Percentiles rank a stretch among this genome's conserved stretches.
phyloP scores from a whole-genome alignment of 2,888 invertebrate genomes.

The Andrena marginata region DNA sequence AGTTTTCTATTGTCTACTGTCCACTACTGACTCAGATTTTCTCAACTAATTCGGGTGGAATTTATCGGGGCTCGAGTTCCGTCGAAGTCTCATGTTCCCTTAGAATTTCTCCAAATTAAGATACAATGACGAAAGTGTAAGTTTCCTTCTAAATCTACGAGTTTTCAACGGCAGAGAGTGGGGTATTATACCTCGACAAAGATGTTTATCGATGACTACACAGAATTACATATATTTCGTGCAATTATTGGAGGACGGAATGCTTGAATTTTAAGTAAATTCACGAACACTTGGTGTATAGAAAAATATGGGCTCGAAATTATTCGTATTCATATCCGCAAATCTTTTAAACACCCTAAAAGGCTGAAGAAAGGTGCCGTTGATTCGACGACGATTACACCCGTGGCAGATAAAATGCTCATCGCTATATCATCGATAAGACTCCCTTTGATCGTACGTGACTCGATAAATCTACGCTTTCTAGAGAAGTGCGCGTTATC shows the following conservation, averaged over 20 bases:
- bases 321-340: not conserved
- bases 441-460: slow-evolving; percentile 46
- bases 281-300: not conserved
- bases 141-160: too few species aligned
- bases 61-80: not conserved
- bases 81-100: not conserved
- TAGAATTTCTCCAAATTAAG: too few species aligned
- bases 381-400: not conserved
- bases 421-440: not conserved
- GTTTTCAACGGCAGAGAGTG: too few species aligned
- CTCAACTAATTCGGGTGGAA: not conserved
- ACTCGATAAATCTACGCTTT: not conserved
- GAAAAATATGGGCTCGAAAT: not conserved
- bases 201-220: not conserved
- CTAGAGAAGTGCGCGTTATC: not conserved
- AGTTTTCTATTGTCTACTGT: not conserved
- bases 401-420: not conserved
- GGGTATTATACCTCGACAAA: too few species aligned
- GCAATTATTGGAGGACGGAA: slow-evolving; percentile 42
- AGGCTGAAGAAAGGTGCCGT: not conserved
- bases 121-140: too few species aligned
- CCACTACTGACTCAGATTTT: not conserved
- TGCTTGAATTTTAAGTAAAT: slow-evolving; percentile 23
- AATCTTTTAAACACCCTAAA: not conserved
- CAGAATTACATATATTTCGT: too few species aligned